Evolutionary conservation across 2,888 invertebrate genomes (phyloP).

Genomic region (Abscondita cerata): DNA sequence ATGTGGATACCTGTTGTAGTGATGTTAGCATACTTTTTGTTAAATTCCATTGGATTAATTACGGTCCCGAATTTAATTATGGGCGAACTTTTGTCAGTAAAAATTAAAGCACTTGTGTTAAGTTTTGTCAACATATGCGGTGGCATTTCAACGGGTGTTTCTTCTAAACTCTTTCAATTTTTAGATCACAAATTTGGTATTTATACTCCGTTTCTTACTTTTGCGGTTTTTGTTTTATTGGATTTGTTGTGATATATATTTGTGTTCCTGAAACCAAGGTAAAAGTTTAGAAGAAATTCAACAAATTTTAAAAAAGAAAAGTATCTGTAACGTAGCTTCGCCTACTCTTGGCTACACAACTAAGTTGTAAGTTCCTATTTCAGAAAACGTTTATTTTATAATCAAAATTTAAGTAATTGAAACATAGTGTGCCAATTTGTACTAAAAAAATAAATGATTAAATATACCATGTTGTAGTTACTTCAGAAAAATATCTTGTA

Average conservation of each 20-base stretch:
- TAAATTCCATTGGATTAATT: constrained; percentile 44
- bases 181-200: constrained; percentile 45
- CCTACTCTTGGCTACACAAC: no score
- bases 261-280: constrained; percentile 51
- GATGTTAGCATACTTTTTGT: constrained; percentile 40
- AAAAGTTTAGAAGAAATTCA: constrained; percentile 48
- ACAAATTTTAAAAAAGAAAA: constrained; percentile 38
- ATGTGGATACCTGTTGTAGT: constrained; percentile 43
- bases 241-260: constrained; percentile 45
- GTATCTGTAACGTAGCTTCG: background rate
- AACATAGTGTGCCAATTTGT: no score
- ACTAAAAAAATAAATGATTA: no score
- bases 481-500: no score
- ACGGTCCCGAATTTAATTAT: constrained; percentile 43
- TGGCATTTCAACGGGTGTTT: constrained; percentile 38
- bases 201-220: constrained; percentile 46
- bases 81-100: constrained; percentile 47
- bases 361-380: no score
- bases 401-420: no score
- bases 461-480: no score
- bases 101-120: constrained; percentile 49
- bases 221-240: constrained; percentile 41
- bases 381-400: no score
- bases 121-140: constrained; percentile 46
- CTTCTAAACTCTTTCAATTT: constrained; percentile 50